Conservation (phyloP, 1,140 invertebrate genomes). For the Dendrolimus punctatus region DNA sequence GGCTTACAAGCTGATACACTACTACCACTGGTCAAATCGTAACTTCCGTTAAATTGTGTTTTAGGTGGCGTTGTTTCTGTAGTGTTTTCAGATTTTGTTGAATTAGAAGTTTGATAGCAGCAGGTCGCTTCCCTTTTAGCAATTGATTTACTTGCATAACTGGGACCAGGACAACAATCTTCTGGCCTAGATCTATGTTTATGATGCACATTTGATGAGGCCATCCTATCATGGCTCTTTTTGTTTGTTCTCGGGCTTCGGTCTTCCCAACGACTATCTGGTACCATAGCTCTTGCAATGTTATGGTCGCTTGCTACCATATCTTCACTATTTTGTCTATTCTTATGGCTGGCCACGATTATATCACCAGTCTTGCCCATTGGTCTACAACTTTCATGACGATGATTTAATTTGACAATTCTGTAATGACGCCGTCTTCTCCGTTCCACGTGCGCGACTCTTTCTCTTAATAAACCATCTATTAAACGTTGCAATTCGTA, state of each 20-base stretch:
- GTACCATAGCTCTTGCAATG: conserved; percentile 21
- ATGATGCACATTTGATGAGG: conserved; percentile 17
- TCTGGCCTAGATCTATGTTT: conserved; percentile 18
- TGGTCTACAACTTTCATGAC: conserved; percentile 47
- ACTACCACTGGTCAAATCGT: conserved; percentile 30
- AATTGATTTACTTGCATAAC: conserved; percentile 26
- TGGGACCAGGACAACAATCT: conserved; percentile 43
- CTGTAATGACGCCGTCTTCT: conserved; percentile 54
- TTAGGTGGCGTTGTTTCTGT: neutral
- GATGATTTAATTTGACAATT: conserved; percentile 59
- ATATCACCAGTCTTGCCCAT: conserved; percentile 63
- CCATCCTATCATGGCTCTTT: conserved; percentile 34
- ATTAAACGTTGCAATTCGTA: conserved; percentile 54
- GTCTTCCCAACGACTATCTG: conserved; percentile 22
- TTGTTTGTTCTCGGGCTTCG: conserved; percentile 19
- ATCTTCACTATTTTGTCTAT: conserved; percentile 31
- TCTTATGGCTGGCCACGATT: conserved; percentile 60
- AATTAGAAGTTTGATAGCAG: conserved; percentile 39
- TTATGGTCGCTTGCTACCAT: conserved; percentile 27
- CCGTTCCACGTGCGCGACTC: conserved; percentile 55
- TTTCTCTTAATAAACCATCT: conserved; percentile 55
- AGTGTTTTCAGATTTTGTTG: conserved; percentile 15
- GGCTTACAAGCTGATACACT: conserved; percentile 24
- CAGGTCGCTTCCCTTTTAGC: conserved; percentile 34
- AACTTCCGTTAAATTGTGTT: neutral